Base-by-base conservation (phyloP, 1,140 invertebrate genomes). In the Pristionchus pacificus region DNA sequence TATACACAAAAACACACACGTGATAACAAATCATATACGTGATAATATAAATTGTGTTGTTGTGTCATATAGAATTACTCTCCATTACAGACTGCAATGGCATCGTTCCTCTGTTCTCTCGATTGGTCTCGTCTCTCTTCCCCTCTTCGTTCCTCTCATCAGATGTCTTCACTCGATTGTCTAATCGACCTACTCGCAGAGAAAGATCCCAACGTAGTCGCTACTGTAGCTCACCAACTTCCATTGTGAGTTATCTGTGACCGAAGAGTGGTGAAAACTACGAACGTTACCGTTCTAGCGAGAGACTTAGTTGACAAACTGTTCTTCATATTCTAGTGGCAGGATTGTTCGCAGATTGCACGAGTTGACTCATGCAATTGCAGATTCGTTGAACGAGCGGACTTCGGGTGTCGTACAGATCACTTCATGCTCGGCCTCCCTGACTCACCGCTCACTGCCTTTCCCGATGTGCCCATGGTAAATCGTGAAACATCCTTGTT, bases 21-120 rank as follows among this genome's bases (percentile, higher is more conserved):
- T n/a, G n/a, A n/a, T n/a, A n/a, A n/a, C n/a, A n/a, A n/a, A n/a
- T n/a, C n/a, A n/a, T n/a, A n/a, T n/a, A n/a, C n/a, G n/a, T n/a
- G n/a, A n/a, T n/a, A n/a, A n/a, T n/a, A n/a, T n/a, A n/a, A n/a
- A n/a, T n/a, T n/a, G n/a, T n/a, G n/a, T n/a, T n/a, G n/a, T n/a
- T n/a, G n/a, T n/a, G n/a, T n/a, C n/a, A n/a, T n/a, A n/a, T n/a
- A n/a, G n/a, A n/a, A n/a, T n/a, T n/a, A 68, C 13, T 1, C 25
- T 0, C 0, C 15, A 13, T 66, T 69, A 24, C 24, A 69, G 67
- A 29, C 64, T 2, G 25, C 67, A 14, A 29, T 49, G 24, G 67
- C 67, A 24, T 27, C 65, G 1, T 62, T 69, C 1, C 60, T 69
- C 13, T n/a, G 49, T 64, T 55, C 19, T 27, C 65, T 69, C 25